These are phyloP conservation scores for Muntiacus reevesi DNA, from an alignment of 2,113 vertebrate species.

Conservation along the genomic window DNA sequence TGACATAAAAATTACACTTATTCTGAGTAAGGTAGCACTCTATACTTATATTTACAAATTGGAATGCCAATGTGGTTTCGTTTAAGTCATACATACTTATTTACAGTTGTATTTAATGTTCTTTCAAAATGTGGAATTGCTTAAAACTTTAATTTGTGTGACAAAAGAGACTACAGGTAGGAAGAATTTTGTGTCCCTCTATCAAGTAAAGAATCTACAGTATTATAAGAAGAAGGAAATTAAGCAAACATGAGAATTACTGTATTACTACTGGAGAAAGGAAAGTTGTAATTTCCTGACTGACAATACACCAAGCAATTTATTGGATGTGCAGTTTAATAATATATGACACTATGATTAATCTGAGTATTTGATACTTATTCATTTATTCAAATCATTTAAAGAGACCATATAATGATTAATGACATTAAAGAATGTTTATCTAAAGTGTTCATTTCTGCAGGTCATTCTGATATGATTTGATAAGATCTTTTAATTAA, in stretches of 20 bases:
- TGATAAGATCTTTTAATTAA: constrained; percentile 13
- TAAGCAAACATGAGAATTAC: background rate
- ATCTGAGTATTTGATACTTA: background rate
- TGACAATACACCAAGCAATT: constrained; percentile 16
- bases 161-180: background rate
- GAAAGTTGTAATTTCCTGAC: background rate
- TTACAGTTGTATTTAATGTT: background rate
- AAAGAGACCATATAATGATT: background rate
- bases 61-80: background rate
- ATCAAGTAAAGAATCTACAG: background rate
- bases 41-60: background rate
- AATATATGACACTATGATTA: constrained; percentile 24
- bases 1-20: background rate
- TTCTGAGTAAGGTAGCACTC: background rate
- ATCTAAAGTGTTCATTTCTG: background rate
- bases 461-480: background rate
- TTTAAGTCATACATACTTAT: background rate
- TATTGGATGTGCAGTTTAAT: background rate
- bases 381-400: constrained; percentile 1
- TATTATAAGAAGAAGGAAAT: background rate
- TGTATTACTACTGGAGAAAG: background rate
- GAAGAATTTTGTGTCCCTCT: background rate
- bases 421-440: background rate
- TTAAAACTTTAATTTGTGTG: background rate
- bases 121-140: background rate